Percentiles rank a stretch among this genome's conserved stretches.
Evolutionary conservation across 2,797 vertebrate genomes (phyloP).

Genomic region (Pempheris klunzingeri): DNA sequence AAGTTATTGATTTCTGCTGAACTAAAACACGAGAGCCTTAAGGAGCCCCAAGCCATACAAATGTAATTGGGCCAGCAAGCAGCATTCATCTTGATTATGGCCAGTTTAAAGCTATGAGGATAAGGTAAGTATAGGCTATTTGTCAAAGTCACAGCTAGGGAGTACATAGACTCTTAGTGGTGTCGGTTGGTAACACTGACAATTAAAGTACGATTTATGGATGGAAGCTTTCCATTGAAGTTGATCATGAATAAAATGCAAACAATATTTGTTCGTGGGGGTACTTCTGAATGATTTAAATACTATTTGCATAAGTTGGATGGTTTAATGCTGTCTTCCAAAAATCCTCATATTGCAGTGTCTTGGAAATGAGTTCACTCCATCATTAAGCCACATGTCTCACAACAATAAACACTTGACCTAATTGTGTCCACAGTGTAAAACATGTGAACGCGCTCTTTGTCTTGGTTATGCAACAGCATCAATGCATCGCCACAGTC

Average conservation of each 20-base stretch:
- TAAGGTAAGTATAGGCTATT: conserved; percentile 79
- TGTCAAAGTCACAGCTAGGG: conserved; percentile 78
- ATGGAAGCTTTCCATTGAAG: not conserved
- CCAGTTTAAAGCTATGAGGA: conserved; percentile 81
- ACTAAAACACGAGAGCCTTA: conserved; percentile 72
- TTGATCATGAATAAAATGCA: not conserved
- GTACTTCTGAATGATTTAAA: not conserved
- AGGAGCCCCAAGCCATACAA: conserved; percentile 59
- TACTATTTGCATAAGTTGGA: not conserved
- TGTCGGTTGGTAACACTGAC: not conserved
- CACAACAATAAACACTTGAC: conserved; percentile 38
- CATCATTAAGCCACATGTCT: conserved; percentile 14
- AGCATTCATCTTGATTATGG: conserved; percentile 85
- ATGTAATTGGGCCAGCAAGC: conserved; percentile 77
- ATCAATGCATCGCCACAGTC: not conserved
- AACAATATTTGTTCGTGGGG: not conserved
- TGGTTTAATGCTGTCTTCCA: conserved; percentile 3
- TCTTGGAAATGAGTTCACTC: conserved; percentile 13
- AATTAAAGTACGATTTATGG: not conserved
- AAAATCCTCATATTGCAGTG: conserved; percentile 2
- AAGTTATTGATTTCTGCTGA: conserved; percentile 81
- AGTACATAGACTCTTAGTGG: conserved; percentile 70
- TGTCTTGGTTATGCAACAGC: conserved; percentile 26
- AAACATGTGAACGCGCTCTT: conserved; percentile 40
- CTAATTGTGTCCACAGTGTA: conserved; percentile 30